phyloP scores from a whole-genome alignment of 2,113 vertebrate species.

The Egretta garzetta region DNA sequence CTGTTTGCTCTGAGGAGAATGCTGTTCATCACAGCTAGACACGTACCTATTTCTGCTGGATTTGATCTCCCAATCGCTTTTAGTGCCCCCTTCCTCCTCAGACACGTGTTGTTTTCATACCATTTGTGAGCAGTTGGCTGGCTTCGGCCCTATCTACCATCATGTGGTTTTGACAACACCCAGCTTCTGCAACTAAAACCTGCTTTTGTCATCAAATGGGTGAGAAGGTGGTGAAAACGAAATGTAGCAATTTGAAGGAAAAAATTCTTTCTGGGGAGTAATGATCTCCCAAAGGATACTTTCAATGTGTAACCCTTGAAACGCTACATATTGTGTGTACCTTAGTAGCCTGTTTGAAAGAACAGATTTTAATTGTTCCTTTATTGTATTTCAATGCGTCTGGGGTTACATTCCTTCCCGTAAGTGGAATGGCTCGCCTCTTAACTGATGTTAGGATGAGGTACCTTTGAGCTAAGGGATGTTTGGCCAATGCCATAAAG shows the following conservation, averaged over 20 bases:
- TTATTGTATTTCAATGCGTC: neutral
- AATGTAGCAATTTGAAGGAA: neutral
- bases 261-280: neutral
- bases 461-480: neutral
- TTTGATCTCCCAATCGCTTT: neutral
- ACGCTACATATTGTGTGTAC: neutral
- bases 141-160: neutral
- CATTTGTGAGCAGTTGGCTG: neutral
- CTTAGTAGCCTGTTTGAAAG: neutral
- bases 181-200: neutral
- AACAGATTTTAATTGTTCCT: neutral
- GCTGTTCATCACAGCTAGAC: neutral
- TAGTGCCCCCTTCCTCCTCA: neutral
- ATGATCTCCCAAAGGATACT: neutral
- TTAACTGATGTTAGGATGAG: neutral
- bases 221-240: neutral
- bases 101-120: neutral
- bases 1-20: slow-evolving; percentile 62
- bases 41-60: neutral
- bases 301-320: neutral
- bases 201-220: neutral
- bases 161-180: neutral
- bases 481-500: neutral
- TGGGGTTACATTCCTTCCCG: neutral
- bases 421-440: neutral